Conservation (phyloP, 2,113 vertebrate species). For the Rhinolophus ferrumequinum region DNA sequence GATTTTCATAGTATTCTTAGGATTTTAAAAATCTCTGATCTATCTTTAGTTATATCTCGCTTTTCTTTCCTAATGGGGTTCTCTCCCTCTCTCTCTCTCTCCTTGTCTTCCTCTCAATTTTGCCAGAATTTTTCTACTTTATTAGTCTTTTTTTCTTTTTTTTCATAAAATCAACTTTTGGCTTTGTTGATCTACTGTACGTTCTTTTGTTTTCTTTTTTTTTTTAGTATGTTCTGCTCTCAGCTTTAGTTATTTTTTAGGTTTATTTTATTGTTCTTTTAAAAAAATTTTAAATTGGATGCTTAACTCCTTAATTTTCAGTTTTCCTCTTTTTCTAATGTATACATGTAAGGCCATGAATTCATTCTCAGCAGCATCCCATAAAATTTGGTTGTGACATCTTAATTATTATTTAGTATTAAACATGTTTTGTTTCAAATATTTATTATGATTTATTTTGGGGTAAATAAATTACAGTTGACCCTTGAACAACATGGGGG, state of each 20-base stretch:
- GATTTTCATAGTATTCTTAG: background rate
- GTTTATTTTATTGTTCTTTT: slow-evolving; percentile 32
- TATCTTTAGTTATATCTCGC: background rate
- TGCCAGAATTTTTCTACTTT: background rate
- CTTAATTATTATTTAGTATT: background rate
- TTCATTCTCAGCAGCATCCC: background rate
- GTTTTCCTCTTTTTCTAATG: background rate
- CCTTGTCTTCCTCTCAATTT: background rate
- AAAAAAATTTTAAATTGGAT: background rate
- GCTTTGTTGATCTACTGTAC: background rate
- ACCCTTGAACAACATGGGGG: background rate
- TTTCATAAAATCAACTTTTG: background rate
- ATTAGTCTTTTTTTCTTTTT: background rate
- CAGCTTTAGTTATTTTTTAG: background rate
- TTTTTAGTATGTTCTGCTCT: background rate
- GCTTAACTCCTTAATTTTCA: background rate
- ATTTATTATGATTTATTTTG: background rate
- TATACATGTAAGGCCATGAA: background rate
- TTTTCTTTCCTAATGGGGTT: background rate
- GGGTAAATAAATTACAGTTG: background rate
- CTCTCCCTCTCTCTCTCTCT: background rate
- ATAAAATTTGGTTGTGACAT: background rate
- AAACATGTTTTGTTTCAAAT: background rate
- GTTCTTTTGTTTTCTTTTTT: background rate
- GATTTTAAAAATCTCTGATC: background rate